phyloP scores from a whole-genome alignment of 2,113 vertebrate species.

The Pachyramphus minor region DNA sequence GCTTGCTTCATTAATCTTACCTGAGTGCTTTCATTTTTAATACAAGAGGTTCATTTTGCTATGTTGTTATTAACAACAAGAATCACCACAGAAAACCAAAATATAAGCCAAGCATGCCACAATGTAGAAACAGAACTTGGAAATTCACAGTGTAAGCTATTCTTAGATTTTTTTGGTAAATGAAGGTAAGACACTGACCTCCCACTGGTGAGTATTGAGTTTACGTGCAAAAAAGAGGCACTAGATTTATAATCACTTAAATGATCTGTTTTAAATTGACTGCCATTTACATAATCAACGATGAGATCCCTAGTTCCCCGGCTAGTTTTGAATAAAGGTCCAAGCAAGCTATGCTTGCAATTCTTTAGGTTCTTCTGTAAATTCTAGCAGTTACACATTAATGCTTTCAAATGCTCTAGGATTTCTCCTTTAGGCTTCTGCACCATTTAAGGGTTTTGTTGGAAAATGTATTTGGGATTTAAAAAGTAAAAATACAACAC shows the following conservation, averaged over 20 bases:
- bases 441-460: background rate
- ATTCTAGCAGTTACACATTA: background rate
- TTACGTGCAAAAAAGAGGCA: background rate
- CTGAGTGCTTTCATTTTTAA: background rate
- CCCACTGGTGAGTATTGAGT: background rate
- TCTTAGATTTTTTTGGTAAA: background rate
- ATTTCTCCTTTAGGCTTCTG: background rate
- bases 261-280: background rate
- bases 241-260: background rate
- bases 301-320: background rate
- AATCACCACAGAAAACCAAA: background rate
- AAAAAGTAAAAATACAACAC: background rate
- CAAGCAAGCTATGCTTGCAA: background rate
- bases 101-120: background rate
- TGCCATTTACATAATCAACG: background rate
- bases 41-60: background rate
- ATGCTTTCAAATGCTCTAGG: background rate
- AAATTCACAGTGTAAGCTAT: background rate
- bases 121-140: background rate
- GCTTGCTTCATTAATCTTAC: background rate
- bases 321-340: background rate
- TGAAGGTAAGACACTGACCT: background rate
- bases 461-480: background rate
- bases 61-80: background rate
- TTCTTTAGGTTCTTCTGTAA: background rate